Percentiles rank a stretch among this genome's conserved stretches.
Evolutionary conservation across 1,140 invertebrate species (phyloP).

Genomic region (Schlechtendalia chinensis): DNA sequence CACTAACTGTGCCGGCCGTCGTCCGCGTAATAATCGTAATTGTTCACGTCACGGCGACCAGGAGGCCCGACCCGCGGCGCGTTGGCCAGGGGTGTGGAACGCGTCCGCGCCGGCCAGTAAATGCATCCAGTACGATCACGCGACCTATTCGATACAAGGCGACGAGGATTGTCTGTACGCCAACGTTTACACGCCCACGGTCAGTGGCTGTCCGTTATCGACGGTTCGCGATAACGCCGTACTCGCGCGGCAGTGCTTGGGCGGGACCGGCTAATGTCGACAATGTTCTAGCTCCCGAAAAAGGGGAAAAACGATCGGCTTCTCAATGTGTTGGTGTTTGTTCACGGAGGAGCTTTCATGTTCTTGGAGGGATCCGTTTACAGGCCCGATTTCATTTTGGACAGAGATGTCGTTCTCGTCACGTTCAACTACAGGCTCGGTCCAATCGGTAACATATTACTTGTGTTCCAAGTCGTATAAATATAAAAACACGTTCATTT

Average conservation of each 20-base stretch:
- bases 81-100: slow-evolving; percentile 50
- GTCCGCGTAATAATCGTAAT: too few species aligned
- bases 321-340: slow-evolving; percentile 58
- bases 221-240: too few species aligned
- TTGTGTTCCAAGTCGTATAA: too few species aligned
- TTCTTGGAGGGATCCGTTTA: slow-evolving; percentile 56
- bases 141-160: slow-evolving; percentile 51
- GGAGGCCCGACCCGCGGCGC: slow-evolving; percentile 50
- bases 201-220: slow-evolving; percentile 48
- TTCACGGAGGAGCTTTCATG: slow-evolving; percentile 60
- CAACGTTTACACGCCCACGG: slow-evolving; percentile 52
- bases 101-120: slow-evolving; percentile 23
- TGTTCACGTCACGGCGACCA: background rate
- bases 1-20: too few species aligned
- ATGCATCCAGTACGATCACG: slow-evolving; percentile 50
- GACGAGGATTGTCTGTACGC: slow-evolving; percentile 53
- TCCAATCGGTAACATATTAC: slow-evolving; percentile 52
- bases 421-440: slow-evolving; percentile 69
- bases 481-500: too few species aligned
- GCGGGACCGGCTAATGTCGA: too few species aligned
- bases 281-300: background rate
- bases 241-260: too few species aligned
- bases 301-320: background rate
- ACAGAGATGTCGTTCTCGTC: slow-evolving; percentile 66
- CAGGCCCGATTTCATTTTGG: slow-evolving; percentile 57